Conservation (phyloP, 2,797 vertebrate genomes). For the Anolis apletophallus region DNA sequence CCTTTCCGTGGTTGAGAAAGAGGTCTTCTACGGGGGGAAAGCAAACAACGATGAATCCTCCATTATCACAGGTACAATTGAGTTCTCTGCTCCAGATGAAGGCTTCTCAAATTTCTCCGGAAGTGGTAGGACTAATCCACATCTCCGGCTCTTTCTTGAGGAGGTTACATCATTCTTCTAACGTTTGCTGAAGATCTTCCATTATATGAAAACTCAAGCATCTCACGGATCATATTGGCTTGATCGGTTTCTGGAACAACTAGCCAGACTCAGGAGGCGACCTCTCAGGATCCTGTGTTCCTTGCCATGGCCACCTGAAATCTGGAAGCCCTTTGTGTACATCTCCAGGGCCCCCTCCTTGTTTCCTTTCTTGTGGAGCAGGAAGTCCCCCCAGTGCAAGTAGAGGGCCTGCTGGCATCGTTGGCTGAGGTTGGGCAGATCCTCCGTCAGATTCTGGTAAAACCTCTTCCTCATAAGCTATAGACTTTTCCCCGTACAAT, state of each 20-base stretch:
- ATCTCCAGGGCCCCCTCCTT: neutral
- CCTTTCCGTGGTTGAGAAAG: no score
- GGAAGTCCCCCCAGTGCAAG: conserved; percentile 30
- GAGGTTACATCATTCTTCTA: no score
- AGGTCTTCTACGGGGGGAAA: no score
- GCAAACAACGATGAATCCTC: no score
- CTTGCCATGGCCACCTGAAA: neutral
- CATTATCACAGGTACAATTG: no score
- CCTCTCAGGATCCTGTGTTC: neutral
- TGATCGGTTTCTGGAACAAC: fast-evolving
- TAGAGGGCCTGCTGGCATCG: conserved; percentile 27
- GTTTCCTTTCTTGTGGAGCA: neutral
- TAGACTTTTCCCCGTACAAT: neutral
- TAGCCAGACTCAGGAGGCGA: fast-evolving
- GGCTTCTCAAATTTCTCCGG: no score
- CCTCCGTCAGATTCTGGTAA: neutral
- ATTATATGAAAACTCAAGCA: fast-evolving
- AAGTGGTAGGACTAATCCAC: fast-evolving
- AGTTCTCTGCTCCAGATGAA: no score
- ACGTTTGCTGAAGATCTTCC: fast-evolving
- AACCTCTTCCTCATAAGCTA: neutral
- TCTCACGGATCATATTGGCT: no score
- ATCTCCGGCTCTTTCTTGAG: neutral
- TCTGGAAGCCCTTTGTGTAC: neutral
- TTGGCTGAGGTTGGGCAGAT: neutral